Conservation (phyloP, 2,113 vertebrate species). For the Chionodraco myersi region DNA sequence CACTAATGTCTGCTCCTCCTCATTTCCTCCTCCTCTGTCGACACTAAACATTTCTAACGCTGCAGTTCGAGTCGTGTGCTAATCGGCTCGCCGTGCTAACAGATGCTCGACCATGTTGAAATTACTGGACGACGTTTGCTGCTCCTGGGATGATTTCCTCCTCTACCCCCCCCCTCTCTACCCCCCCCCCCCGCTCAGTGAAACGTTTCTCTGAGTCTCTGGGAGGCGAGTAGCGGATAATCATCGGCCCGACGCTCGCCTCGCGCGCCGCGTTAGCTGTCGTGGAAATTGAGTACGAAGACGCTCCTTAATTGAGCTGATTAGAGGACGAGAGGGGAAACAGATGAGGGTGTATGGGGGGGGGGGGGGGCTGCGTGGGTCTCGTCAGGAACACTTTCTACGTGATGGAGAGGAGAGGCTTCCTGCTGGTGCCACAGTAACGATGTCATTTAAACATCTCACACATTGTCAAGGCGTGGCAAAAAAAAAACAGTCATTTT, state of each 20-base stretch:
- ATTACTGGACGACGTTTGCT: constrained; percentile 26
- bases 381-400: constrained; percentile 33
- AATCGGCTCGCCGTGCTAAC: constrained; percentile 26
- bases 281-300: constrained; percentile 59
- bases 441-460: constrained; percentile 22
- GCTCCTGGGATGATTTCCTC: constrained; percentile 35
- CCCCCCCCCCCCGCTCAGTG: not conserved
- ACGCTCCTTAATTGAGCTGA: constrained; percentile 77
- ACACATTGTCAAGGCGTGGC: constrained; percentile 24
- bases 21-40: not conserved
- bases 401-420: constrained; percentile 14
- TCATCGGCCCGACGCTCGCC: constrained; percentile 52
- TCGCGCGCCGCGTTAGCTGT: constrained; percentile 20
- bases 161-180: not conserved
- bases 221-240: constrained; percentile 40
- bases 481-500: not conserved
- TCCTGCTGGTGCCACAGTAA: constrained; percentile 15
- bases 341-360: constrained; percentile 61
- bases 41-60: not conserved
- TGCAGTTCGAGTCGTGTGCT: not conserved
- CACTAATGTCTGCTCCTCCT: not conserved
- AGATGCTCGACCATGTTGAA: constrained; percentile 22
- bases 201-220: constrained; percentile 25
- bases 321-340: constrained; percentile 73
- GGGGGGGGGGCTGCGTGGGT: constrained; percentile 11